phyloP scores from a whole-genome alignment of 2,888 invertebrate species.

The Aleiodes testaceus region DNA sequence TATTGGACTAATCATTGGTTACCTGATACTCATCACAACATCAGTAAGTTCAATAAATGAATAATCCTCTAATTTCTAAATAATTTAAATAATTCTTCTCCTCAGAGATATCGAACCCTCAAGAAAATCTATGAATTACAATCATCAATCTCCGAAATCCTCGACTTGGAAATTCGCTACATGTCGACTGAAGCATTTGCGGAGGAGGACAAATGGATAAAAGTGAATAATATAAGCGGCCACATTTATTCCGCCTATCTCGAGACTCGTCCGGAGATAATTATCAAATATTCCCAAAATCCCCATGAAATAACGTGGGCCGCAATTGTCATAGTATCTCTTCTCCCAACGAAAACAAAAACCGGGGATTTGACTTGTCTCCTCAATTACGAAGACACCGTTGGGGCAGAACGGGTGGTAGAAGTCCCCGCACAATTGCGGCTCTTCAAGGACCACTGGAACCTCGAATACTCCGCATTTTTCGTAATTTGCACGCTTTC shows the following conservation, averaged over 20 bases:
- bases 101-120: slow-evolving; percentile 24
- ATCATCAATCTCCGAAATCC: slow-evolving; percentile 37
- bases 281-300: slow-evolving; percentile 44
- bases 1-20: neutral
- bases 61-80: neutral
- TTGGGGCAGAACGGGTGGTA: slow-evolving; percentile 4
- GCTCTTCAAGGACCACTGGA: slow-evolving; percentile 72
- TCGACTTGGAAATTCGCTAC: slow-evolving; percentile 48
- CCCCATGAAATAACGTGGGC: slow-evolving; percentile 45
- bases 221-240: slow-evolving; percentile 45
- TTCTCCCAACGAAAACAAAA: slow-evolving; percentile 48
- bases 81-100: neutral
- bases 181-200: slow-evolving; percentile 36
- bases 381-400: slow-evolving; percentile 52
- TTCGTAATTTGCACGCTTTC: slow-evolving; percentile 70
- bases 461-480: slow-evolving; percentile 72
- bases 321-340: slow-evolving; percentile 51
- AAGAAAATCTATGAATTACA: slow-evolving; percentile 45
- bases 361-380: slow-evolving; percentile 44
- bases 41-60: slow-evolving; percentile 40
- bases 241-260: slow-evolving; percentile 72
- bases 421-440: slow-evolving; percentile 46
- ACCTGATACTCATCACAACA: slow-evolving; percentile 8
- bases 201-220: slow-evolving; percentile 48
- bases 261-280: slow-evolving; percentile 68